Conservation (phyloP, 1,140 invertebrate species). For the Potamilus streckersoni region DNA sequence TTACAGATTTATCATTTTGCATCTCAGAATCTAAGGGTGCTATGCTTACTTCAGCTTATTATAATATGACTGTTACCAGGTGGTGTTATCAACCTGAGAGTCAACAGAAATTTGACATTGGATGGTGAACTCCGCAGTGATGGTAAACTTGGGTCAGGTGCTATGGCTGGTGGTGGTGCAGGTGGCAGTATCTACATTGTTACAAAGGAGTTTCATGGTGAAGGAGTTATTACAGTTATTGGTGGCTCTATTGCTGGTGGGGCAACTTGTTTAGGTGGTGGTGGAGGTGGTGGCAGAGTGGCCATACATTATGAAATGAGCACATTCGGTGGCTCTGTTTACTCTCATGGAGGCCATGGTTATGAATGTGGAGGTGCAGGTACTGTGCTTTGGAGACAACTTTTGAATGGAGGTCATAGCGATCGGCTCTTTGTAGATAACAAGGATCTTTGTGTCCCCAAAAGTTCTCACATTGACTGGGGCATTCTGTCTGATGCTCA, state of each 20-base stretch:
- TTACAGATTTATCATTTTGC: no score
- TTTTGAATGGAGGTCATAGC: conserved; percentile 11
- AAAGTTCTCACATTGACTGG: conserved; percentile 39
- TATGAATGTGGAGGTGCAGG: conserved; percentile 56
- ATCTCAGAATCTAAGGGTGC: no score
- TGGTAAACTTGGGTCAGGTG: conserved; percentile 24
- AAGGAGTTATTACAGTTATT: no score
- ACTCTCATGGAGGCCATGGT: conserved; percentile 40
- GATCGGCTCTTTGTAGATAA: conserved; percentile 46
- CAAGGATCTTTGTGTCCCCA: conserved; percentile 38
- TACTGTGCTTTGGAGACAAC: conserved; percentile 37
- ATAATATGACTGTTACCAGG: conserved; percentile 8
- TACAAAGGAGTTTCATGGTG: no score
- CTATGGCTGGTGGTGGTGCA: conserved; percentile 48
- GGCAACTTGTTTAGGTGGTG: conserved; percentile 44
- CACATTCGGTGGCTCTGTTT: conserved; percentile 34
- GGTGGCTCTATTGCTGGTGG: no score
- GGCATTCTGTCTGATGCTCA: conserved; percentile 36
- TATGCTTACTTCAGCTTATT: no score
- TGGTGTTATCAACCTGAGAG: conserved; percentile 48
- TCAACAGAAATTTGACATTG: conserved; percentile 26
- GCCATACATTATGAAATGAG: conserved; percentile 42
- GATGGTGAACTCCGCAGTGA: conserved; percentile 44
- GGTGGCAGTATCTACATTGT: conserved; percentile 49
- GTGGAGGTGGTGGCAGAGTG: conserved; percentile 51